Evolutionary conservation across 2,888 invertebrate species (phyloP), one percentile per base, ranked within the genome.

Genomic region (Ennomos quercinarius): DNA sequence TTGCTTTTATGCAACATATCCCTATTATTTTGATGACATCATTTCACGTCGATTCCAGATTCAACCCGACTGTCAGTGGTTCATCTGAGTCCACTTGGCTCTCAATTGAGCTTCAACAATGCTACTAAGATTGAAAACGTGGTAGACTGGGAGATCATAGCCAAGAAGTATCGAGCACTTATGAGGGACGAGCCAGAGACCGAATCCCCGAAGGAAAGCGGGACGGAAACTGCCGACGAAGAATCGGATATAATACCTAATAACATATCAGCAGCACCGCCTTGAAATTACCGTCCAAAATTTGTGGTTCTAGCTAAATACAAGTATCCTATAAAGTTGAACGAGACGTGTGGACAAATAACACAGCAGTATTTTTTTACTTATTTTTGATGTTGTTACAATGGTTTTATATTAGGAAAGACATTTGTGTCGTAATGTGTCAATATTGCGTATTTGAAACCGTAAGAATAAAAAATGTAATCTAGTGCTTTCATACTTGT

Each of bases 91-190:
- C 97, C 97, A 0, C 87, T 97, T 10, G 97, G 97, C 35, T 97
- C 97, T 0, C 97, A 97, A 81, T 87, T 97, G 66, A 97, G 97
- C 78, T 96, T 97, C 87, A 95, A 94, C 76, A 95, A 95, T 67
- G 95, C 95, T 49, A 96, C 95, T 46, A 94, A 97, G 70, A 97
- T 98, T 70, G 98, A 98, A 81, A 97, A 96, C 76, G 97, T 98
- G 8, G 97, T 97, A 1, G 98, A 98, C 83, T 98, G 98, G 98
- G 97, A 97, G 76, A 93, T 95, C 2, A 98, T 98, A 59, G 96
- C 98, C 17, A 96, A 96, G 89, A 98, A 97, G 81, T 98, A 98
- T 83, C 93, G 97, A 13, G 96, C 96, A 0, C 90, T 98, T 9
- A 93, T 83, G 86, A 83, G 93, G 48, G 93, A 89, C 55, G 91